A percentile compares a stretch with the other conserved stretches of the same genome.
phyloP scores from a whole-genome alignment of 2,113 vertebrate genomes.

The Physeter macrocephalus region DNA sequence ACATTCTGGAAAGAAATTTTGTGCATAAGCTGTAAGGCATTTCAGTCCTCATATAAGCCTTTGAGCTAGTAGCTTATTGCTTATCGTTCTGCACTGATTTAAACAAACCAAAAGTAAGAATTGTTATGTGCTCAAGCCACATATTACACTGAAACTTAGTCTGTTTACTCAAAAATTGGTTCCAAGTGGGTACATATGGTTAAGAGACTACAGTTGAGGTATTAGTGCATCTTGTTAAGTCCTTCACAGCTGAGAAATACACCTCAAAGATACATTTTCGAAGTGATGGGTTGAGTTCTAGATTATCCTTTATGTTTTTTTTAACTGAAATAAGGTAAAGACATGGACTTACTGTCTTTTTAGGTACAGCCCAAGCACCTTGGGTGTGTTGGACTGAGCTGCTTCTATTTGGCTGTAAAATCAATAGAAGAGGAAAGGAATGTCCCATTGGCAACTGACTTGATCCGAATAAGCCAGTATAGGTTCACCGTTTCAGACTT shows the following conservation, averaged over 20 bases:
- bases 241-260: neutral
- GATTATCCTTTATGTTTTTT: neutral
- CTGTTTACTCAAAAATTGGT: neutral
- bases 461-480: conserved; percentile 96
- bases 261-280: neutral
- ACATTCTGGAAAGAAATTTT: neutral
- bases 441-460: conserved; percentile 89
- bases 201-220: neutral
- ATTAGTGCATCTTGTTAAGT: neutral
- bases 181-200: neutral
- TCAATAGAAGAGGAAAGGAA: conserved; percentile 92
- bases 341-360: neutral
- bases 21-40: neutral
- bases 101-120: neutral
- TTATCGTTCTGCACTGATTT: neutral
- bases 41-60: neutral
- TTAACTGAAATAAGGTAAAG: neutral
- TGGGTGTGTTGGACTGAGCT: conserved; percentile 94
- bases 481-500: conserved; percentile 95
- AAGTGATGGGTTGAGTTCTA: neutral
- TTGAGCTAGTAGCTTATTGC: neutral
- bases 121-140: neutral
- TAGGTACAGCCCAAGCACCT: conserved; percentile 97
- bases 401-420: conserved; percentile 95
- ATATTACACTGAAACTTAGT: neutral